These are phyloP conservation scores for Aphelocoma californica DNA, from an alignment of 2,797 vertebrate species.

Conservation along the genomic window DNA sequence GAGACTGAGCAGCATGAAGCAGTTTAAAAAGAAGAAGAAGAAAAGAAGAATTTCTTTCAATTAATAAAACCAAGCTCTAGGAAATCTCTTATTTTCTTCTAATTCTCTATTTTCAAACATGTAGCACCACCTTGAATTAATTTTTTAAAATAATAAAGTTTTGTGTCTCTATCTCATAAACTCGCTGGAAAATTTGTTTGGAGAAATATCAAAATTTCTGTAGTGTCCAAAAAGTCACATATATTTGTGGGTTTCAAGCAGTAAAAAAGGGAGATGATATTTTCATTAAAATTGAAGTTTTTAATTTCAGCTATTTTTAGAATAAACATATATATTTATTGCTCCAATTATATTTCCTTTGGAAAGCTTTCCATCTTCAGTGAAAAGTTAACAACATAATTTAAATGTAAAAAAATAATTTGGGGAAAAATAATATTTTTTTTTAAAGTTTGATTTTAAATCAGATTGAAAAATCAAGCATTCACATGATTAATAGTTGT, in stretches of 20 bases:
- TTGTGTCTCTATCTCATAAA: not conserved
- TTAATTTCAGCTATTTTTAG: not conserved
- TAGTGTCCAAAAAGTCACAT: not conserved
- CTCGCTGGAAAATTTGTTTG: not conserved
- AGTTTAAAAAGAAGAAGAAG: not conserved
- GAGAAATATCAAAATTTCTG: not conserved
- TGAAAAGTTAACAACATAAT: not conserved
- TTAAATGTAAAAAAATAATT: not conserved
- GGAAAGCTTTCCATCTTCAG: not conserved
- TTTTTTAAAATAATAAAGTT: not conserved
- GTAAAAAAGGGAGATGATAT: not conserved
- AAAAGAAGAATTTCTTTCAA: not conserved
- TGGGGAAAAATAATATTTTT: not conserved
- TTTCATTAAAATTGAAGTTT: not conserved
- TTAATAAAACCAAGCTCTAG: not conserved
- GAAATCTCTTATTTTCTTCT: not conserved
- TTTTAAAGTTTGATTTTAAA: not conserved
- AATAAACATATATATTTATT: not conserved
- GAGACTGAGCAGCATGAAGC: not conserved
- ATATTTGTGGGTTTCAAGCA: not conserved
- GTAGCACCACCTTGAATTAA: not conserved
- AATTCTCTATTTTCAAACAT: not conserved
- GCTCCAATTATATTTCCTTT: not conserved
- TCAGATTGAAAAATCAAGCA: not conserved
- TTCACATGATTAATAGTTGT: not conserved